Percentiles rank a stretch among this genome's conserved stretches.
Evolutionary conservation across 92 coral and sea anemone genomes (phyloP).

Genomic region (Epizoanthus stellaris): DNA sequence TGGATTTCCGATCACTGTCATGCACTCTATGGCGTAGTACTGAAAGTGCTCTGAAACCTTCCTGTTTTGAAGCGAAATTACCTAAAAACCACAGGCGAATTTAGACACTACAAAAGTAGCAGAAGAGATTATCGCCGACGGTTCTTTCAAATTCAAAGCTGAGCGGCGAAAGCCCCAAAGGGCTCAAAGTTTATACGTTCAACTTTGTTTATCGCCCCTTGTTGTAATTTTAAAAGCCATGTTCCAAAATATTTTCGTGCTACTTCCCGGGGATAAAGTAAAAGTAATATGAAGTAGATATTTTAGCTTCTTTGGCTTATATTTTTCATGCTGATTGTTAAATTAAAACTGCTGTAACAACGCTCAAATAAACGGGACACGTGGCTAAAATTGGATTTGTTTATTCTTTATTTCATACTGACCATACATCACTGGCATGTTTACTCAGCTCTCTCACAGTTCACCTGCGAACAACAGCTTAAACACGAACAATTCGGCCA

Average conservation of each 20-base stretch:
- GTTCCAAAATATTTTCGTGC: background rate
- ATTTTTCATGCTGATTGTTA: slow-evolving; percentile 27
- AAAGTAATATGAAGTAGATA: no score
- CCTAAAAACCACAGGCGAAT: slow-evolving; percentile 1
- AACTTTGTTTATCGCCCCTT: background rate
- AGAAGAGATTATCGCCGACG: background rate
- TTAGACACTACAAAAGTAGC: slow-evolving; percentile 2
- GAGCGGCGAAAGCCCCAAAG: background rate
- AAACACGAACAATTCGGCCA: slow-evolving; percentile 43
- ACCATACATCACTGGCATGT: slow-evolving; percentile 32
- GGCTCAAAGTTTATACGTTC: background rate
- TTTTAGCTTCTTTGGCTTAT: no score
- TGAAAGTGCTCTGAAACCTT: slow-evolving; percentile 29
- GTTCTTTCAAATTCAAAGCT: background rate
- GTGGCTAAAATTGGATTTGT: slow-evolving; percentile 38
- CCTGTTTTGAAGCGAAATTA: slow-evolving; percentile 30
- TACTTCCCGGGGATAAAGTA: background rate
- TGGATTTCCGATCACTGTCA: slow-evolving; percentile 44
- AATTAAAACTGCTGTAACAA: slow-evolving; percentile 32
- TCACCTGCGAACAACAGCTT: slow-evolving; percentile 51
- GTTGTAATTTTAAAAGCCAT: background rate
- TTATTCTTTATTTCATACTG: slow-evolving; percentile 27
- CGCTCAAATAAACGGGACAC: slow-evolving; percentile 25
- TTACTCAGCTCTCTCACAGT: slow-evolving; percentile 60
- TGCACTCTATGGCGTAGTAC: slow-evolving; percentile 38